Base-by-base conservation (phyloP, 2,888 invertebrate genomes). In the Schizotus pectinicornis region DNA sequence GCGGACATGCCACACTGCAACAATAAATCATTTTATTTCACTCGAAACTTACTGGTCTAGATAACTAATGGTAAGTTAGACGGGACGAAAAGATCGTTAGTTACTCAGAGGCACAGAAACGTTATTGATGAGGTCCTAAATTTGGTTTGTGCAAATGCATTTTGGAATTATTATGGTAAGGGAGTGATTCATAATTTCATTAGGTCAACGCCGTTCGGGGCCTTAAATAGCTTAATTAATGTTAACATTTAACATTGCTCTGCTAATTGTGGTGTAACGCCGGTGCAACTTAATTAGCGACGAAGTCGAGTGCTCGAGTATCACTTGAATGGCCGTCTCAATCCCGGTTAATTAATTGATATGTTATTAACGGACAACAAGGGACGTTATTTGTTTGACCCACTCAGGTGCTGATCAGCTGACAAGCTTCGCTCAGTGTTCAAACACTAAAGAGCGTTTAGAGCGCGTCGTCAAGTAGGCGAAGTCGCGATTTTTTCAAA, bases 1-100 rank as follows among this genome's bases (percentile, higher is more conserved):
- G 69, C 13, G 64, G 67, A 38, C 75, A 75, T 38, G 47, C 50
- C 1, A 67, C 64, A 47, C 75, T 75, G 55, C 58, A 74, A 73
- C 39, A 52, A 65, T 56, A 61, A 49, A 34, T 22, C 22, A 3
- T 22, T 22, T 22, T 22, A 22, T 22, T 22, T 22, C 22, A 22
- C 5, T 39, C 13, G 8, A 43, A 6, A 47, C 42, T 39, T 38
- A 38, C 22, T 41, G 6, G 9, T 22, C 31, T 14, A 41, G 7
- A 9, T 6, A 6, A 41, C 9, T 14, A 35, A 11, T 11, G 36
- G 2, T 9, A 6, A 11, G 36, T n/a, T 9, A 35, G 9, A 35
- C 2, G 36, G 2, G n/a, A 33, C 34, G 34, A 33, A 8, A 33
- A 6, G 11, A 2, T 35, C 9, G 36, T 35, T 11, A n/a, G 11